phyloP scores from a whole-genome alignment of 2,113 vertebrate genomes.

The Mystacornis crossleyi region DNA sequence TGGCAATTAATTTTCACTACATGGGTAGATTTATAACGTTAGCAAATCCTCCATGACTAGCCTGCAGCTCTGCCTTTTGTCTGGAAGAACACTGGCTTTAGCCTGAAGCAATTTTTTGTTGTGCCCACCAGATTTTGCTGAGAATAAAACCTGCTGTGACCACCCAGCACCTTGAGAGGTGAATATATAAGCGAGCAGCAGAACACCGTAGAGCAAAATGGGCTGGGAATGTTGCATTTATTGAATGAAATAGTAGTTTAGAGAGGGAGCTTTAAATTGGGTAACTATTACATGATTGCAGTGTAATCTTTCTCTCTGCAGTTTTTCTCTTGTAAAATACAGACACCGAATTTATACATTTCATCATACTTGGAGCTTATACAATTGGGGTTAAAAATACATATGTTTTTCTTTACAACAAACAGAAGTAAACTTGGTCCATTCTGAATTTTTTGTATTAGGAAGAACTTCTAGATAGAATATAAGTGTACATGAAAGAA shows the following conservation, averaged over 20 bases:
- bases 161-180: not conserved
- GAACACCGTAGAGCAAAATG: not conserved
- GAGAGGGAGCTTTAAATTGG: not conserved
- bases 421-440: not conserved
- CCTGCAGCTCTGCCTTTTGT: conserved; percentile 40
- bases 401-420: not conserved
- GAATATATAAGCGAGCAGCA: not conserved
- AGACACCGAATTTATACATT: not conserved
- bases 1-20: conserved; percentile 46
- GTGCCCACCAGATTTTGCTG: not conserved
- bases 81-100: not conserved
- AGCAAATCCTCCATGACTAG: conserved; percentile 31
- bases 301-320: not conserved
- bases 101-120: not conserved
- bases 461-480: not conserved
- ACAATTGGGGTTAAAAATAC: not conserved
- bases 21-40: conserved; percentile 23
- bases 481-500: not conserved
- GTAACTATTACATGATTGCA: not conserved
- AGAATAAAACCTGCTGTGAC: not conserved
- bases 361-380: not conserved
- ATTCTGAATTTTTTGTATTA: not conserved
- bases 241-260: not conserved
- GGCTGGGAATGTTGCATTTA: not conserved
- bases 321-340: not conserved